A percentile compares a stretch with the other conserved stretches of the same genome.
phyloP scores from a whole-genome alignment of 2,113 vertebrate genomes.

The Notarius quadriscutis region DNA sequence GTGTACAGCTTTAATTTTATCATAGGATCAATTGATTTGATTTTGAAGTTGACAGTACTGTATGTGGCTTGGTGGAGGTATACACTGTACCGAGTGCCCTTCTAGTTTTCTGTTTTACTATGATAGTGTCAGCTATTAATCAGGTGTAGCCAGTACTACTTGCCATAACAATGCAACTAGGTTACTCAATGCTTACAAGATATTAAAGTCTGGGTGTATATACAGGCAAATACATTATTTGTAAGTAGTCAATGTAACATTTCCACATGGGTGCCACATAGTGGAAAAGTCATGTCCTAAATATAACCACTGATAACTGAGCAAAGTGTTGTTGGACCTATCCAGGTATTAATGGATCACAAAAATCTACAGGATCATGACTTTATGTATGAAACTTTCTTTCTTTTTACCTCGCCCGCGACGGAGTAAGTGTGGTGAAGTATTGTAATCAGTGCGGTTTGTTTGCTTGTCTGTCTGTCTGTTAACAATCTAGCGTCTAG shows the following conservation, averaged over 20 bases:
- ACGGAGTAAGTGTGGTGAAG: too few relatives aligned
- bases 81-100: not conserved
- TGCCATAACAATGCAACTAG: not conserved
- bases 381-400: not conserved
- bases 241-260: not conserved
- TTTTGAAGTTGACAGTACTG: too few relatives aligned
- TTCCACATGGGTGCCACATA: not conserved
- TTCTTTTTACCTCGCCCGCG: not conserved
- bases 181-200: not conserved
- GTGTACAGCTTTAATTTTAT: too few relatives aligned
- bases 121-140: not conserved
- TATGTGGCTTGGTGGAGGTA: too few relatives aligned
- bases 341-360: too few relatives aligned
- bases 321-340: not conserved
- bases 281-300: not conserved
- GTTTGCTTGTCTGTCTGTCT: too few relatives aligned
- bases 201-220: not conserved
- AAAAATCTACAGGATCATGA: not conserved
- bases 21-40: too few relatives aligned
- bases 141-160: not conserved
- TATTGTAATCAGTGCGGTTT: too few relatives aligned
- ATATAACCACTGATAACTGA: not conserved
- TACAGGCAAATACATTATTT: not conserved
- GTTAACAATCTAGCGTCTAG: too few relatives aligned
- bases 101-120: not conserved